These are phyloP conservation scores for Aleadryas rufinucha DNA, from an alignment of 2,113 vertebrate genomes.

Conservation along the genomic window DNA sequence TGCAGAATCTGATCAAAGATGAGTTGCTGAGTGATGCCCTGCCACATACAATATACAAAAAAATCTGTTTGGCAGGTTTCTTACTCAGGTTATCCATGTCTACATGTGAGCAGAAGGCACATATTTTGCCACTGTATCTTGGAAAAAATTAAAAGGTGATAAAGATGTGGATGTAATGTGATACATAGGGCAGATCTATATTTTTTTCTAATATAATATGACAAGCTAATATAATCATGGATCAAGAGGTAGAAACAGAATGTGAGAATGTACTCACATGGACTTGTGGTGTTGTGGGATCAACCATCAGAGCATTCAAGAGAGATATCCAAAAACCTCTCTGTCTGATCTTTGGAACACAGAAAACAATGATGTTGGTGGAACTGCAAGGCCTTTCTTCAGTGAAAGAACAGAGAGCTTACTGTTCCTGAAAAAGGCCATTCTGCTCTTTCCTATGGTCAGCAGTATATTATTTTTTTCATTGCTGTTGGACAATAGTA, in stretches of 20 bases:
- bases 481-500: neutral
- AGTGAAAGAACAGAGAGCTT: neutral
- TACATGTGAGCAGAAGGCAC: neutral
- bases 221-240: neutral
- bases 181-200: neutral
- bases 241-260: neutral
- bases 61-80: neutral
- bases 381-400: neutral
- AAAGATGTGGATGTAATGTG: neutral
- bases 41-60: neutral
- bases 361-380: neutral
- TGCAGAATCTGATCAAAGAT: neutral
- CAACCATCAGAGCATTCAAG: neutral
- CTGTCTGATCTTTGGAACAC: neutral
- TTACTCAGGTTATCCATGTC: neutral
- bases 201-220: neutral
- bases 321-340: rapidly evolving
- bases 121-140: neutral
- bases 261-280: neutral
- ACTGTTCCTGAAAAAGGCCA: neutral
- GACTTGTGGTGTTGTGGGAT: neutral
- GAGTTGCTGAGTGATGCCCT: neutral
- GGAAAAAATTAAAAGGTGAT: neutral
- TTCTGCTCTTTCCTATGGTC: neutral
- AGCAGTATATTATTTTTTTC: neutral